Base-by-base conservation (phyloP, 2,888 invertebrate species). In the Thera britannica region DNA sequence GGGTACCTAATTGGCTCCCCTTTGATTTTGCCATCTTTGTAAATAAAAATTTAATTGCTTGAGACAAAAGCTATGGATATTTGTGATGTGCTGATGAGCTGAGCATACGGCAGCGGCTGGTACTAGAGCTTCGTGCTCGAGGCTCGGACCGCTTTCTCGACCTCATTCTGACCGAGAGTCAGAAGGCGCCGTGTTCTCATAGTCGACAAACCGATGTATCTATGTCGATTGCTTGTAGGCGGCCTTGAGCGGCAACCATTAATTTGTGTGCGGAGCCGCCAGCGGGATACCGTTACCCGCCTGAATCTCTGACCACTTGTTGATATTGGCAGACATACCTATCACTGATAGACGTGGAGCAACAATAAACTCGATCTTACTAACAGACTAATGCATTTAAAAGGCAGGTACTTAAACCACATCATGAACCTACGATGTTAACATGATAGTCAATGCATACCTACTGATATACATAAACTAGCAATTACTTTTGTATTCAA, bases 221-320 rank as follows among this genome's bases (percentile, higher is more conserved):
- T 91, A 90, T 92, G 92, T 92, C 92, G 91, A 92, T 90, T 88
- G 89, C 88, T 90, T 87, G 90, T 88, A 91, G 92, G 91, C 91
- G 92, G 92, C 93, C 92, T 92, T 92, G 93, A 93, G 86, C 90
- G 83, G 83, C 87, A 84, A 85, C 87, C 87, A 91, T 91, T 91
- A 92, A 92, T 93, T 92, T 90, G 92, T 91, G 92, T 92, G 91
- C 90, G 87, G 81, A 90, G 87, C 89, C 86, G 87, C 82, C 88
- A 79, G 83, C 85, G 83, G 77, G 76, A 80, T 92, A 88, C 92
- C 92, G 93, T 92, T 93, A 93, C 83, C 81, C 83, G 88, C 82
- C 86, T 87, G 89, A 90, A 90, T 89, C 86, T 89, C 75, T 81
- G 83, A 81, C 82, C 84, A 83, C 85, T 88, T 82, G 78, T 79